These are phyloP conservation scores for Ophiodon elongatus DNA, from an alignment of 2,113 vertebrate genomes.

Conservation along the genomic window DNA sequence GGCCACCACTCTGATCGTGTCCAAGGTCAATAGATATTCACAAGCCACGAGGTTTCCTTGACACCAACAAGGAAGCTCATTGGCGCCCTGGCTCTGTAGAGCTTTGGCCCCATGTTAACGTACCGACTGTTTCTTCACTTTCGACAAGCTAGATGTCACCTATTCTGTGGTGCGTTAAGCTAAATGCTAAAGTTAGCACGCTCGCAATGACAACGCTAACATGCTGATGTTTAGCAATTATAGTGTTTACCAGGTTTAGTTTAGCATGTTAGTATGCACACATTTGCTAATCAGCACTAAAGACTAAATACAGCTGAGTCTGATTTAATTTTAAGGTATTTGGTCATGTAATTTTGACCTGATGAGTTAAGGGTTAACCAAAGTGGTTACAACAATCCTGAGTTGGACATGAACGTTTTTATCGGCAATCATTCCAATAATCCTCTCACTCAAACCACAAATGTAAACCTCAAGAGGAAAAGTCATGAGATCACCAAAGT, in stretches of 20 bases:
- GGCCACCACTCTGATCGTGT: slow-evolving; percentile 23
- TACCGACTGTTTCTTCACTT: neutral
- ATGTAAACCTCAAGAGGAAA: neutral
- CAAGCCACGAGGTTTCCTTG: slow-evolving; percentile 8
- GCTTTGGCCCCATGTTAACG: neutral
- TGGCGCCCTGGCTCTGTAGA: neutral
- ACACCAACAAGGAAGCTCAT: slow-evolving; percentile 10
- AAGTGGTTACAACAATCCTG: neutral
- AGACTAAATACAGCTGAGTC: neutral
- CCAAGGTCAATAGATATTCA: slow-evolving; percentile 67
- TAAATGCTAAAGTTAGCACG: too few relatives aligned
- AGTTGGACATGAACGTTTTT: neutral
- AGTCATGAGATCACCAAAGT: neutral
- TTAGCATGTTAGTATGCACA: neutral
- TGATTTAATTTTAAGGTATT: neutral
- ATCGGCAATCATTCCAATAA: neutral
- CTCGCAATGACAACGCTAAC: too few relatives aligned
- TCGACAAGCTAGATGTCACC: slow-evolving; percentile 5
- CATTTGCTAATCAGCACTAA: neutral
- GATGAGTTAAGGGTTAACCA: neutral
- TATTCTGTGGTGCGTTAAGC: too few relatives aligned
- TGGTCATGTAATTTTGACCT: neutral
- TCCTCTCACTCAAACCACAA: neutral
- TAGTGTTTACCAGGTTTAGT: too few relatives aligned
- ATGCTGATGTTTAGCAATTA: too few relatives aligned